phyloP scores from a whole-genome alignment of 1,140 invertebrate species.

The Harlomillsia oculata region DNA sequence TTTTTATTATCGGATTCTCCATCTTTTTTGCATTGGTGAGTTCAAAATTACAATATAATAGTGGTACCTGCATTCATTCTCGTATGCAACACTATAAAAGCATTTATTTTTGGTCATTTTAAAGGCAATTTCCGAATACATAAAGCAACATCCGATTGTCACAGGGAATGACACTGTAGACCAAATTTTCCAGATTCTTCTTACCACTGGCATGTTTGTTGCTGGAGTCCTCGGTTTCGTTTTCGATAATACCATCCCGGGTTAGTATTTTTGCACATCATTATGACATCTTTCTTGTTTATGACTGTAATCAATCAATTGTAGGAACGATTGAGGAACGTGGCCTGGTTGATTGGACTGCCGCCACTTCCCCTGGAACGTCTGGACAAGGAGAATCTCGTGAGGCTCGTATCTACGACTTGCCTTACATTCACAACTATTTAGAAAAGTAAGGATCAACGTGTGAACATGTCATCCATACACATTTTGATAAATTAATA shows the following conservation, averaged over 20 bases:
- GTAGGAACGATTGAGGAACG: constrained; percentile 11
- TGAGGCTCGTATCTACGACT: constrained; percentile 17
- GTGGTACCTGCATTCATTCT: neutral
- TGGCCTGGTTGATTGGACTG: constrained; percentile 53
- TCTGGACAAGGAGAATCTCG: constrained; percentile 39
- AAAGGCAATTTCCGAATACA: constrained; percentile 62
- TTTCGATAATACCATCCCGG: constrained; percentile 75
- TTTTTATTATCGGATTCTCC: constrained; percentile 77
- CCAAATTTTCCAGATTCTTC: constrained; percentile 63
- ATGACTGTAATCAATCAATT: too few species aligned
- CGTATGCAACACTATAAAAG: neutral
- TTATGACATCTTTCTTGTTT: too few species aligned
- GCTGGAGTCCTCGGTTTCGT: constrained; percentile 68
- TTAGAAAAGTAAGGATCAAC: too few species aligned
- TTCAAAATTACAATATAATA: constrained; percentile 6
- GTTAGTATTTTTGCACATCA: constrained; percentile 43
- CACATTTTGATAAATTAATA: too few species aligned
- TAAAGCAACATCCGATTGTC: constrained; percentile 52
- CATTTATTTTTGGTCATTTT: constrained; percentile 7
- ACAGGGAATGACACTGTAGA: constrained; percentile 60
- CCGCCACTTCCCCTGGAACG: constrained; percentile 37
- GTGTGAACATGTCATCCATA: too few species aligned
- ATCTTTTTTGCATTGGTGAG: constrained; percentile 67
- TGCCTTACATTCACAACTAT: constrained; percentile 15
- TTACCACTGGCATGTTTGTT: constrained; percentile 75